These are phyloP conservation scores for Zhuqinia jingwanae DNA, from an alignment of 2,888 invertebrate genomes.

Conservation along the genomic window DNA sequence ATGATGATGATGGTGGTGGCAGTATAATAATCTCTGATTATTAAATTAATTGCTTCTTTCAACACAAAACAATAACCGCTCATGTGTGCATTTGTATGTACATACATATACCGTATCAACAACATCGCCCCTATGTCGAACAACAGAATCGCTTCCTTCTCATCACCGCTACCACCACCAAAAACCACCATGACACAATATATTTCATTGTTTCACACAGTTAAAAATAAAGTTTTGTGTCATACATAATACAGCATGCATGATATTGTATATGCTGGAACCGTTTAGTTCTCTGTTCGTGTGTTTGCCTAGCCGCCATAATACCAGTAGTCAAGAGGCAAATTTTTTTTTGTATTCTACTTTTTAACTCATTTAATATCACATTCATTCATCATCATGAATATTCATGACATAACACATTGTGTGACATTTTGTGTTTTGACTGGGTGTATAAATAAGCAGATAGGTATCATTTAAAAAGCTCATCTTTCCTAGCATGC, in stretches of 20 bases:
- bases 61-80: neutral
- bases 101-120: neutral
- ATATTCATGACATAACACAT: neutral
- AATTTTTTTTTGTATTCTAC: too few species aligned
- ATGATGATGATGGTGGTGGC: constrained; percentile 48
- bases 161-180: constrained; percentile 26
- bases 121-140: neutral
- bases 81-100: too few species aligned
- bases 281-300: neutral
- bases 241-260: constrained; percentile 40
- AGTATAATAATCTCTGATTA: constrained; percentile 53
- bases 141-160: constrained; percentile 50
- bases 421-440: too few species aligned
- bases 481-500: too few species aligned
- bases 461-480: too few species aligned
- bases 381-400: neutral
- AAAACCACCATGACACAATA: neutral
- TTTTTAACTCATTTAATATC: neutral
- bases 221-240: constrained; percentile 9
- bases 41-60: constrained; percentile 65
- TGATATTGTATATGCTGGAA: neutral
- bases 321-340: neutral
- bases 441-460: too few species aligned
- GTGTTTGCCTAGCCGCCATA: too few species aligned
- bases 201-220: neutral